Conservation (phyloP, 2,797 vertebrate species). For the Xenopus petersii region DNA sequence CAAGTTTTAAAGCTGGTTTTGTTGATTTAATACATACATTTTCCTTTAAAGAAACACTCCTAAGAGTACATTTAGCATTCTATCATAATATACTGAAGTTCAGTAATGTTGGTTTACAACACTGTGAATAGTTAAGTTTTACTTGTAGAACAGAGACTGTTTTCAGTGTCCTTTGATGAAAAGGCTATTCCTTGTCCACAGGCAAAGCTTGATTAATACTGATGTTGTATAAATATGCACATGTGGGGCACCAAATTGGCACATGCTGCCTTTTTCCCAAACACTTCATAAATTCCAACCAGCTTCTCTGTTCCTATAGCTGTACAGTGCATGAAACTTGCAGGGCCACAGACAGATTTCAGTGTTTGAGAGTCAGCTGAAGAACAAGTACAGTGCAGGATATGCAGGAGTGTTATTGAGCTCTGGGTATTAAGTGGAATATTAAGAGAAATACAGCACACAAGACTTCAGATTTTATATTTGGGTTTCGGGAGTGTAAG, state of each 20-base stretch:
- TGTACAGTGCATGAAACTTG: slow-evolving; percentile 2
- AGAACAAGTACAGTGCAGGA: slow-evolving; percentile 11
- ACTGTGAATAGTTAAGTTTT: slow-evolving; percentile 5
- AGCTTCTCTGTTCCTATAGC: slow-evolving; percentile 17
- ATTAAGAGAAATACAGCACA: slow-evolving; percentile 1
- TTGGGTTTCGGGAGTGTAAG: slow-evolving; percentile 26
- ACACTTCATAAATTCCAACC: slow-evolving; percentile 13
- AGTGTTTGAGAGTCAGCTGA: slow-evolving; percentile 19
- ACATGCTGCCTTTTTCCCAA: slow-evolving; percentile 34
- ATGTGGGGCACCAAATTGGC: slow-evolving; percentile 33
- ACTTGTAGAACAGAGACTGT: background rate
- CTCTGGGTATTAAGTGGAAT: slow-evolving; percentile 19
- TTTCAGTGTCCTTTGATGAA: background rate
- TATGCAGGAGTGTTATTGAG: background rate
- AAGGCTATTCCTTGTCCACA: background rate
- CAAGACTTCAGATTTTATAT: background rate
- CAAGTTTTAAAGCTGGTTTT: no score
- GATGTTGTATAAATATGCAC: slow-evolving; percentile 35
- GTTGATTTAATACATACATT: no score
- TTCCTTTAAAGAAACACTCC: no score
- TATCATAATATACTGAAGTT: background rate
- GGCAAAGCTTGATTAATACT: slow-evolving; percentile 37
- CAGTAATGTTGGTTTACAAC: background rate
- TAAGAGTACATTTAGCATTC: no score
- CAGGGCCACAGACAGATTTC: slow-evolving; percentile 16